Evolutionary conservation across 1,140 invertebrate genomes (phyloP).

Genomic region (Nomia melanderi): DNA sequence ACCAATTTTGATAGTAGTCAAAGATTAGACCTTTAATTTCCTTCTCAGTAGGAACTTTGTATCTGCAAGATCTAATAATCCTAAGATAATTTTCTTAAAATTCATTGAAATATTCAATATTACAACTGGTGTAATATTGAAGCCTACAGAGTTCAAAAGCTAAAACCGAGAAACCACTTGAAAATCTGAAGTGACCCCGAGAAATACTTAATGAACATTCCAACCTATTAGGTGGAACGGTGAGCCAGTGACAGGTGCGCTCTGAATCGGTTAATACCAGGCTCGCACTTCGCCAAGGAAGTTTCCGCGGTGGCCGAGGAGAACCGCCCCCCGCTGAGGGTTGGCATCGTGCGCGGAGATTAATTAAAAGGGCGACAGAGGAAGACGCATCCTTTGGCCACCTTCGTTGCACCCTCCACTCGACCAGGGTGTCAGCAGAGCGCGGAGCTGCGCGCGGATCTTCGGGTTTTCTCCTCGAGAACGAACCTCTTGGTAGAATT

Average conservation of each 20-base stretch:
- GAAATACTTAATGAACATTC: too few species aligned
- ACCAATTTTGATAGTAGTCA: too few species aligned
- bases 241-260: conserved; percentile 68
- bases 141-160: too few species aligned
- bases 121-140: too few species aligned
- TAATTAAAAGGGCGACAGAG: conserved; percentile 66
- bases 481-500: not conserved
- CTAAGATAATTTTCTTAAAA: too few species aligned
- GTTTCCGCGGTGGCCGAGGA: conserved; percentile 58
- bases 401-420: conserved; percentile 74
- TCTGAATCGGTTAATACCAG: conserved; percentile 67
- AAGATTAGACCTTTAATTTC: too few species aligned
- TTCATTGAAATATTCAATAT: too few species aligned
- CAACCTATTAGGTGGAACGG: not conserved
- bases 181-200: too few species aligned
- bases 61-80: too few species aligned
- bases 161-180: too few species aligned
- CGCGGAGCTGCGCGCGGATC: conserved; percentile 53
- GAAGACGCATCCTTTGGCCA: conserved; percentile 73
- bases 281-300: conserved; percentile 69
- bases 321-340: conserved; percentile 46
- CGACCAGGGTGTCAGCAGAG: conserved; percentile 75
- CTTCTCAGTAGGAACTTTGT: too few species aligned
- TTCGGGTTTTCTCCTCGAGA: not conserved
- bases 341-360: conserved; percentile 49